Evolutionary conservation across 2,888 invertebrate species (phyloP).

Genomic region (Acanthacorydalis orientalis): DNA sequence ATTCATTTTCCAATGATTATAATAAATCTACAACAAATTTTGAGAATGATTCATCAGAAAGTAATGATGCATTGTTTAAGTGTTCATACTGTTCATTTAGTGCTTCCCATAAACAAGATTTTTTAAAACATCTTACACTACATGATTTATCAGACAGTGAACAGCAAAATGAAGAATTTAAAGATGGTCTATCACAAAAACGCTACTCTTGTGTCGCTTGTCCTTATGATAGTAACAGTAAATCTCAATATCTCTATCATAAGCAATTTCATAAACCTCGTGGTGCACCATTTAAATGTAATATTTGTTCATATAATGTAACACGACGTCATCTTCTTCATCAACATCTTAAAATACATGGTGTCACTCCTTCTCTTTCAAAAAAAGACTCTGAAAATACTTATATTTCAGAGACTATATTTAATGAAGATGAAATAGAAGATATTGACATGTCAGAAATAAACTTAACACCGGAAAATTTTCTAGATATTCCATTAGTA

Average conservation of each 20-base stretch:
- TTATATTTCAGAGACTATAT: too few species aligned
- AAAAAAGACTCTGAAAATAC: conserved; percentile 17
- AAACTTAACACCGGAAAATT: conserved; percentile 26
- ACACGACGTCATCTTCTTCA: conserved; percentile 65
- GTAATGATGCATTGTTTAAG: conserved; percentile 49
- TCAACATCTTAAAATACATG: conserved; percentile 66
- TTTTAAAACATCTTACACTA: conserved; percentile 47
- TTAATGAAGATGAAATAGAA: conserved; percentile 16
- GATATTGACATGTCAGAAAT: conserved; percentile 15
- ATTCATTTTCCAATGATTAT: conserved; percentile 42
- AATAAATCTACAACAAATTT: conserved; percentile 48
- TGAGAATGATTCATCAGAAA: too few species aligned
- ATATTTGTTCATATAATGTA: conserved; percentile 67
- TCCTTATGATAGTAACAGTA: conserved; percentile 72
- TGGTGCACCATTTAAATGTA: conserved; percentile 63
- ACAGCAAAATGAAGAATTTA: conserved; percentile 33
- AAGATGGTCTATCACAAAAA: conserved; percentile 29
- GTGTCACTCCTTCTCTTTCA: conserved; percentile 32
- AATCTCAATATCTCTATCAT: conserved; percentile 73
- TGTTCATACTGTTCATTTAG: conserved; percentile 71
- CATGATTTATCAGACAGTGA: conserved; percentile 45
- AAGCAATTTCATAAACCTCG: conserved; percentile 68
- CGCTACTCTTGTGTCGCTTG: conserved; percentile 65
- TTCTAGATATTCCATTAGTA: conserved; percentile 50
- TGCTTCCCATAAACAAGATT: conserved; percentile 49